A percentile compares a stretch with the other conserved stretches of the same genome.
Conservation (phyloP, 2,797 vertebrate species). For the Poecilia velifera region DNA sequence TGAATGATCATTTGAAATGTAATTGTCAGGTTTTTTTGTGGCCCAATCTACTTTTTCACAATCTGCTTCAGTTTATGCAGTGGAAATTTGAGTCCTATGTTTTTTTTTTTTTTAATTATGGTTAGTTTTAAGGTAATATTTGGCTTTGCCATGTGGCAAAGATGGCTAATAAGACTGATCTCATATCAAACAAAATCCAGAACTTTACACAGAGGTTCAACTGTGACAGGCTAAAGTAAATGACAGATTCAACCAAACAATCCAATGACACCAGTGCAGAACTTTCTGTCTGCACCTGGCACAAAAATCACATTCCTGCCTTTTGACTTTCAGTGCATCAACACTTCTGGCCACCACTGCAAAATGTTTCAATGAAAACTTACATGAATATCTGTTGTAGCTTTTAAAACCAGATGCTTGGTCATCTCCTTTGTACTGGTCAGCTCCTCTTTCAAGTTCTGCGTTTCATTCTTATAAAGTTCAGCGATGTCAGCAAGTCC, state of each 20-base stretch:
- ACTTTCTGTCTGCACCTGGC: not conserved
- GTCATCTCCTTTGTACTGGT: slow-evolving; percentile 92
- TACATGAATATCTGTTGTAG: slow-evolving; percentile 70
- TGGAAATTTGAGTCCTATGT: not conserved
- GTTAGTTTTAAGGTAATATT: not conserved
- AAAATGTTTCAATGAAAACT: not conserved
- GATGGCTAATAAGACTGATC: not conserved
- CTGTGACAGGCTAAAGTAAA: not conserved
- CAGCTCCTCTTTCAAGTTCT: slow-evolving; percentile 90
- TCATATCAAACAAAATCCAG: not conserved
- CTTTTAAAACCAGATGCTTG: slow-evolving; percentile 85
- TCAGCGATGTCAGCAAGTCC: slow-evolving; percentile 90
- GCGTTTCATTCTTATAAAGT: slow-evolving; percentile 91
- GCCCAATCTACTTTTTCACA: not conserved
- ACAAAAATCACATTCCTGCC: not conserved
- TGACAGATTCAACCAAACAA: not conserved
- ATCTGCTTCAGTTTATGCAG: not conserved
- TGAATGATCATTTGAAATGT: not conserved
- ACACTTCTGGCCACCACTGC: not conserved
- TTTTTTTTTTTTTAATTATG: not conserved
- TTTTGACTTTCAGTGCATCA: no score
- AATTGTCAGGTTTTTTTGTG: no score
- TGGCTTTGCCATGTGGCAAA: not conserved
- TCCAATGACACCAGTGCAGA: not conserved
- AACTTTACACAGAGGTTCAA: not conserved